Evolutionary conservation across 2,113 vertebrate species (phyloP).

Genomic region (Limanda limanda): DNA sequence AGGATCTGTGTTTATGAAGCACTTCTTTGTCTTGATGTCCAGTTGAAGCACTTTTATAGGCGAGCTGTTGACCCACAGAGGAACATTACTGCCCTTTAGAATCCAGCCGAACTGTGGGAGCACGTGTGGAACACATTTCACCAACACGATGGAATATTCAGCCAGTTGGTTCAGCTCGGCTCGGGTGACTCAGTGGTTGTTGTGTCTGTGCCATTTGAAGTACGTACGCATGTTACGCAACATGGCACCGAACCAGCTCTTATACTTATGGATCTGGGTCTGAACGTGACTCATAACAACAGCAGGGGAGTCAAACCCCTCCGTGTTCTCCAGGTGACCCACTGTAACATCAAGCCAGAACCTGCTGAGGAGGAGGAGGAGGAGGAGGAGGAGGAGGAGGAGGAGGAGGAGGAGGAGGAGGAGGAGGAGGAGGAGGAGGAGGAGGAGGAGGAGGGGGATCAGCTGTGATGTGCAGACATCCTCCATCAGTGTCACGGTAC

Average conservation of each 20-base stretch:
- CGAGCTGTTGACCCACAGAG: constrained; percentile 22
- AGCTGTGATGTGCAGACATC: constrained; percentile 24
- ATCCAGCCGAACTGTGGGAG: background rate
- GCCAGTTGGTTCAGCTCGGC: constrained; percentile 1
- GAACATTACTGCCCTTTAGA: background rate
- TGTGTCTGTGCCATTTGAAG: constrained; percentile 56
- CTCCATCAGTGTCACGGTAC: constrained; percentile 1
- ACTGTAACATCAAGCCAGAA: constrained; percentile 15
- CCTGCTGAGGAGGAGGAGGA: too few species aligned
- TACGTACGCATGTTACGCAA: constrained; percentile 52
- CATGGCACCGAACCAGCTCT: constrained; percentile 14
- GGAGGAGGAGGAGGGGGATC: constrained; percentile 1
- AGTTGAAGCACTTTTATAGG: background rate
- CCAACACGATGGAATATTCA: background rate
- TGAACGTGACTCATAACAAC: constrained; percentile 52
- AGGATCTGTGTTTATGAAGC: too few species aligned
- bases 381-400: too few species aligned
- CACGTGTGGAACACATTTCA: constrained; percentile 12
- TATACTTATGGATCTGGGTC: constrained; percentile 46
- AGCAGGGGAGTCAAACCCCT: background rate
- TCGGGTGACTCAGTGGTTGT: constrained; percentile 64
- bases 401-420: background rate
- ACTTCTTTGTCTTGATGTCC: too few species aligned
- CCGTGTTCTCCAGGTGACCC: constrained; percentile 21
- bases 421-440: background rate